Base-by-base conservation (phyloP, 2,797 vertebrate genomes). In the Borostomias antarcticus region DNA sequence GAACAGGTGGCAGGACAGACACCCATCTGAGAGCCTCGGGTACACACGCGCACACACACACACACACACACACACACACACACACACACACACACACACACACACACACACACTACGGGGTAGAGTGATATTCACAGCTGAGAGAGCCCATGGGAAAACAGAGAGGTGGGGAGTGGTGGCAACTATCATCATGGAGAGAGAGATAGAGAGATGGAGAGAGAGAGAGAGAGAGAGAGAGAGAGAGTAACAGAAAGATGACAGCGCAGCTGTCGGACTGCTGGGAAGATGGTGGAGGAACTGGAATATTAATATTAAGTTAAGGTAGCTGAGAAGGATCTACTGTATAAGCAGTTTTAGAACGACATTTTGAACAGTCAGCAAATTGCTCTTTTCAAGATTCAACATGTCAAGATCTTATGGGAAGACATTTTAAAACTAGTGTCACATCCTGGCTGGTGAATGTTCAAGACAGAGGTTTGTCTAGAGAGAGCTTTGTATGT, bases 81-180 rank as follows among this genome's bases (percentile, higher is more conserved):
- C 65, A 47, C 68, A 61, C 19, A 69, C 54, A 61, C 63, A 65
- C 30, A 33, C 61, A 33, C 62, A 53, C 47, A 33, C 33, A 19
- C 45, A 40, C 62, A 21, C 52, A 64, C 62, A 45, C 48, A 56
- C 17, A 50, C 47, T 23, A 50, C 21, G 47, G 47, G 47, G 47
- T 11, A 23, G 32, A 26, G 57, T 33, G 30, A 62, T 32, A 65
- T 54, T 50, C 65, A 37, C 19, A 65, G 47, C 35, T 52, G 47
- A 70, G 51, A 76, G 70, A 73, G 29, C 70, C 56, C 59, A 15
- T 58, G 57, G 48, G 62, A 28, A 53, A 40, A 8, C 28, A 21
- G 37, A 47, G 37, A 60, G 23, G 15, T 10, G 17, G 56, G 21
- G 4, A 58, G 50, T 7, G 7, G 7, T 54, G 52, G 52, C 7